Conservation (phyloP, 2,888 invertebrate genomes). For the Galeruca laticollis region DNA sequence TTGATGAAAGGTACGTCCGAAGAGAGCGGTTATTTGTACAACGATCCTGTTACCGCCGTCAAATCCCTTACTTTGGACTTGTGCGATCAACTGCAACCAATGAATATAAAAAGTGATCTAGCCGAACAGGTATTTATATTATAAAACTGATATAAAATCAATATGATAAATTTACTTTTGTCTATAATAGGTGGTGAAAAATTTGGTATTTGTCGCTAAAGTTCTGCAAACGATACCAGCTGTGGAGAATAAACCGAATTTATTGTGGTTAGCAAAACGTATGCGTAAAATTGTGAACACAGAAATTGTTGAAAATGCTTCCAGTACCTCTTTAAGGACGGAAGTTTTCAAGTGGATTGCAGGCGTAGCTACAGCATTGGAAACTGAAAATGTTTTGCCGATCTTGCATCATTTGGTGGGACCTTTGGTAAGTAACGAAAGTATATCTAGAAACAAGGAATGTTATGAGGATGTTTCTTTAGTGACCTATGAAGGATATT, state of each 20-base stretch:
- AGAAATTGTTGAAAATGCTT: slow-evolving; percentile 81
- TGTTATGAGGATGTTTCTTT: no score
- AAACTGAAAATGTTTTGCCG: slow-evolving; percentile 70
- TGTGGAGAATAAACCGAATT: slow-evolving; percentile 70
- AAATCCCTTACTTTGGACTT: slow-evolving; percentile 80
- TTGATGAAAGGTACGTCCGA: slow-evolving; percentile 61
- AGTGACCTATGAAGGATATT: no score
- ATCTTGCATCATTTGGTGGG: slow-evolving; percentile 78
- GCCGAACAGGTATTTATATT: slow-evolving; percentile 71
- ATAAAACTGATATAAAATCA: no score
- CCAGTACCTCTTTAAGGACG: slow-evolving; percentile 76
- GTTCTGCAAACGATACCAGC: slow-evolving; percentile 72
- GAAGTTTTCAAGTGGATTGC: slow-evolving; percentile 88
- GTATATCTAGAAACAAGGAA: no score
- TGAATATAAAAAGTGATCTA: slow-evolving; percentile 76
- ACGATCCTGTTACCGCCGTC: slow-evolving; percentile 73
- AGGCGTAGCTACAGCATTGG: slow-evolving; percentile 77
- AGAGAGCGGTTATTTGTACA: slow-evolving; percentile 68
- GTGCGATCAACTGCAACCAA: slow-evolving; percentile 78
- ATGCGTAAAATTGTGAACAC: slow-evolving; percentile 81
- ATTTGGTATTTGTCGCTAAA: slow-evolving; percentile 69
- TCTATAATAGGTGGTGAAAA: slow-evolving; percentile 42
- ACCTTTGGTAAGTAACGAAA: slow-evolving; percentile 70
- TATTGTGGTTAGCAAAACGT: slow-evolving; percentile 81
- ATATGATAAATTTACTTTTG: neutral